phyloP scores from a whole-genome alignment of 2,888 invertebrate species.

The Myopa testacea region DNA sequence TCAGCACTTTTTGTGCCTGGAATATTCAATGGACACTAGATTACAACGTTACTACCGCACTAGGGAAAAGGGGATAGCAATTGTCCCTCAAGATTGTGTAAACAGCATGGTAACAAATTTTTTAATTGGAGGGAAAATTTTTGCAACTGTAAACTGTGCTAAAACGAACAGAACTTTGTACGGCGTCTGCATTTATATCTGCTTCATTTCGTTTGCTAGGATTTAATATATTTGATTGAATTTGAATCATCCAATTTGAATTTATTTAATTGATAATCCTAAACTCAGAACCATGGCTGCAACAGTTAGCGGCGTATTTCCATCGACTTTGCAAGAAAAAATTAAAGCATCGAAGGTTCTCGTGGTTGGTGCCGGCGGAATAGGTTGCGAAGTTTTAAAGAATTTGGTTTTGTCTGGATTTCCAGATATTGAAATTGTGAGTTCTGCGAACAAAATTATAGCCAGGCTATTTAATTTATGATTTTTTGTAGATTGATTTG shows the following conservation, averaged over 20 bases:
- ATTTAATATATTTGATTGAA: not conserved
- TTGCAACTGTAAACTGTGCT: too few relatives aligned
- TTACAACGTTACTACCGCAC: too few relatives aligned
- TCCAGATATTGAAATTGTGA: slow-evolving; percentile 91
- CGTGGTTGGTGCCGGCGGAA: slow-evolving; percentile 97
- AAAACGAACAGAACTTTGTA: slow-evolving; percentile 8
- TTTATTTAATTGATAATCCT: not conserved
- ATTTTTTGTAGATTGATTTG: slow-evolving; percentile 87
- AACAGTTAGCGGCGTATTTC: slow-evolving; percentile 76
- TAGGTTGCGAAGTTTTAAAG: slow-evolving; percentile 98
- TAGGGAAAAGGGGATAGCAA: too few relatives aligned
- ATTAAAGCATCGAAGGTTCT: slow-evolving; percentile 81
- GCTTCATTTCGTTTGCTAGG: too few relatives aligned
- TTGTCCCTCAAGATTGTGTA: too few relatives aligned
- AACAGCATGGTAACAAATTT: too few relatives aligned
- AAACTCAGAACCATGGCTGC: slow-evolving; percentile 72
- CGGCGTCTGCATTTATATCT: not conserved
- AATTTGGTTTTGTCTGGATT: slow-evolving; percentile 96
- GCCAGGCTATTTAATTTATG: not conserved
- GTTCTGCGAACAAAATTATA: slow-evolving; percentile 60
- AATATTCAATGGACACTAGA: too few relatives aligned
- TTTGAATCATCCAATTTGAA: not conserved
- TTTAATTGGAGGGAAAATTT: too few relatives aligned
- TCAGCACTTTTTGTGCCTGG: too few relatives aligned
- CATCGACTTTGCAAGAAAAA: slow-evolving; percentile 74